Base-by-base conservation (phyloP, 92 coral and sea anemone genomes). In the Micromussa lordhowensis region DNA sequence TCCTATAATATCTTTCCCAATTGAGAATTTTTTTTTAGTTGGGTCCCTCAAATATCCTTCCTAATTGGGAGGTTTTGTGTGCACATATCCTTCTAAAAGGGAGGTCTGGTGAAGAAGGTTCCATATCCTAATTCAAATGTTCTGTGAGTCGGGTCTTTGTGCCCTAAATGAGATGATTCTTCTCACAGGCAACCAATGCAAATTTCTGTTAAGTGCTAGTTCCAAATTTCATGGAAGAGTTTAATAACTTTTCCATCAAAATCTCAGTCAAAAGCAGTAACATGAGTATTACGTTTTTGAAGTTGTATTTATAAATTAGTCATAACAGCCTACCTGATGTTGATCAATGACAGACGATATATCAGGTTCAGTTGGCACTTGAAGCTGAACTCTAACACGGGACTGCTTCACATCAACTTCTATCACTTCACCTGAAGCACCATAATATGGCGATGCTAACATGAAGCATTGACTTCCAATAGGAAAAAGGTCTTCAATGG, bases 391-490 rank as follows among this genome's bases (percentile, higher is more conserved):
- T 83, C 98, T 88, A 40, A 97, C 94, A 5, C 99, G 98, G 3
- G 96, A 96, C 86, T 96, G 98, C 82, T 93, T 96, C 49, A 90
- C 88, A 78, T 97, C 99, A 21, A 97, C 95, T 82, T 97, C 99
- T 15, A 97, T 87, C 28, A 97, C 98, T 89, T 94, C 93, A 38
- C 99, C 99, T 8, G 93, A 94, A 40, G 98, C 89, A 15, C 98
- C 99, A 59, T 97, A 97, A 78, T 97, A 96, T 55, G 99, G 99
- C 12, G 92, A 79, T 2, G 98, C 99, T 73, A 97, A 80, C 98
- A 97, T 96, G 88, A 97, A 97, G 79, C 99, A 97, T 78, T 88
- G 92, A 22, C 96, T 89, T 21, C 92, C 96, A 58, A 97, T 82
- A 10, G 99, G 98, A 55, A 96, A 97, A 32, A 97, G 92, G 75